Evolutionary conservation across 2,888 invertebrate species (phyloP).

Genomic region (Scaptomyza reducta): DNA sequence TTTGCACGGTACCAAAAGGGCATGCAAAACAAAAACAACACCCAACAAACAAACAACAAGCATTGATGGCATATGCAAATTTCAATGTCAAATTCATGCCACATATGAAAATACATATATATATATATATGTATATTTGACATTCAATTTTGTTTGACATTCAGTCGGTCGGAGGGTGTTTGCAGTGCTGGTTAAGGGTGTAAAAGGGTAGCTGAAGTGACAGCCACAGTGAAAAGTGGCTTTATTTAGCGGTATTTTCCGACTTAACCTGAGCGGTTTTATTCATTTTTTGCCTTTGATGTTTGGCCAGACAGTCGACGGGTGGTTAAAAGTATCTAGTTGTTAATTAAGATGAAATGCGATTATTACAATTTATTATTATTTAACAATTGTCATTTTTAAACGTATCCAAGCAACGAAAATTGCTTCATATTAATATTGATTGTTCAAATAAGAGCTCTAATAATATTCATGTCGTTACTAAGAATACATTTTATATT

Average conservation of each 20-base stretch:
- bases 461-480: too few relatives aligned
- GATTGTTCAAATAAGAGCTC: too few relatives aligned
- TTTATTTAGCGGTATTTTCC: conserved; percentile 51
- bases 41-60: conserved; percentile 46
- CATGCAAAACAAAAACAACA: conserved; percentile 27
- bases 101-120: conserved; percentile 44
- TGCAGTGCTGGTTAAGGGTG: neutral
- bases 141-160: conserved; percentile 67
- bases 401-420: neutral
- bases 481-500: too few relatives aligned
- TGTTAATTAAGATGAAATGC: conserved; percentile 43
- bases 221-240: conserved; percentile 57
- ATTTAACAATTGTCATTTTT: conserved; percentile 1
- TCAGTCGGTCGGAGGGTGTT: neutral
- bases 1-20: conserved; percentile 13
- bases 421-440: too few relatives aligned
- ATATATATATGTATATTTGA: conserved; percentile 48
- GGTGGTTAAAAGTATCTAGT: conserved; percentile 12
- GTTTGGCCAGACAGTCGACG: conserved; percentile 23
- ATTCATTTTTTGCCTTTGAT: conserved; percentile 35
- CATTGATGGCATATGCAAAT: conserved; percentile 70
- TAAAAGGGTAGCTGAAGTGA: conserved; percentile 1
- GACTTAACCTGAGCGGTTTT: conserved; percentile 16
- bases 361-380: conserved; percentile 24
- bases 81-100: conserved; percentile 74